These are phyloP conservation scores for Neostethus bicornis DNA, from an alignment of 2,797 vertebrate species.

Conservation along the genomic window DNA sequence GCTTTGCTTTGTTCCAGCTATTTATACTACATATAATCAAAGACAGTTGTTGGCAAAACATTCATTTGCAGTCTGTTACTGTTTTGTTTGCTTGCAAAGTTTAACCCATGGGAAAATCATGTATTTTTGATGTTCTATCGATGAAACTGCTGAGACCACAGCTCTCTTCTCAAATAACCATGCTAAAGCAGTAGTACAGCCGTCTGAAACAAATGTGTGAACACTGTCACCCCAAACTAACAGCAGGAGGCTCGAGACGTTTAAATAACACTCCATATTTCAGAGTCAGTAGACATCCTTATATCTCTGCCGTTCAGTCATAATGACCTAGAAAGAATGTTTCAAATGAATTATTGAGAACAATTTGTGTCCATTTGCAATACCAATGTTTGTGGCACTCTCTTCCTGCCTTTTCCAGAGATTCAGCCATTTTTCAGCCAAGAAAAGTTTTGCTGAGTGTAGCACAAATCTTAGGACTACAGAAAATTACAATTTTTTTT, in stretches of 20 bases:
- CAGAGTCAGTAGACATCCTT: slow-evolving; percentile 8
- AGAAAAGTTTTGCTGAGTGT: slow-evolving; percentile 32
- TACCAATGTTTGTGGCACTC: slow-evolving; percentile 20
- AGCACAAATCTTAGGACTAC: slow-evolving; percentile 28
- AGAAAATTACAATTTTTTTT: slow-evolving; percentile 49
- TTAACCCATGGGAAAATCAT: slow-evolving; percentile 47
- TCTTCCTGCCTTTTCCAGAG: slow-evolving; percentile 26
- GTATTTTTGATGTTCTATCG: slow-evolving; percentile 29
- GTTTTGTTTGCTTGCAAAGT: slow-evolving; percentile 40
- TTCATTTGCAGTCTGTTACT: slow-evolving; percentile 35
- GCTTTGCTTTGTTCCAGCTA: slow-evolving; percentile 21
- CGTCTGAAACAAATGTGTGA: slow-evolving; percentile 41
- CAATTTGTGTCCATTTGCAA: slow-evolving; percentile 37
- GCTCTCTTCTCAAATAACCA: slow-evolving; percentile 53
- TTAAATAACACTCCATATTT: slow-evolving; percentile 9
- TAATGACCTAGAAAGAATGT: slow-evolving; percentile 36
- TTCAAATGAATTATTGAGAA: slow-evolving; percentile 40
- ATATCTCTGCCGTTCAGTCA: slow-evolving; percentile 24
- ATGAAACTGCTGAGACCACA: slow-evolving; percentile 27
- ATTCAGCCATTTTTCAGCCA: slow-evolving; percentile 25
- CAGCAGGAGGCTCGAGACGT: slow-evolving; percentile 26
- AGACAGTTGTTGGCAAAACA: slow-evolving; percentile 41
- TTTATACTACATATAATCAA: slow-evolving; percentile 32
- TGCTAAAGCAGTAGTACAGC: slow-evolving; percentile 32
- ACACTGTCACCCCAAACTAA: slow-evolving; percentile 28